These are phyloP conservation scores for Silvanus unidentatus DNA, from an alignment of 2,888 invertebrate genomes.

Conservation along the genomic window DNA sequence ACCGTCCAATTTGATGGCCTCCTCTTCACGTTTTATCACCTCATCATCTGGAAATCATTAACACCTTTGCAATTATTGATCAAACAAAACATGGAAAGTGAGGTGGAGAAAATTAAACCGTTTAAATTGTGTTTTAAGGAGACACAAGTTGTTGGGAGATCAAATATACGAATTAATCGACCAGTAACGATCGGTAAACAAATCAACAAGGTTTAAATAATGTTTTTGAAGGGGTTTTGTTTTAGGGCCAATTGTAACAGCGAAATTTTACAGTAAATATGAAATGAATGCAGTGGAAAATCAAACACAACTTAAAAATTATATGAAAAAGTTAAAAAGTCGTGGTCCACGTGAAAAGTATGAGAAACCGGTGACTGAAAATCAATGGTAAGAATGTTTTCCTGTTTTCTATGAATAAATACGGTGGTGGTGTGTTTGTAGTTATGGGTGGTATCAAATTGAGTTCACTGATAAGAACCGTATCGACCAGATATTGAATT, in stretches of 20 bases:
- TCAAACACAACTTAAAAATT: slow-evolving; percentile 26
- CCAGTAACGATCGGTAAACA: slow-evolving; percentile 2
- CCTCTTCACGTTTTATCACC: slow-evolving; percentile 85
- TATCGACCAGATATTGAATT: slow-evolving; percentile 41
- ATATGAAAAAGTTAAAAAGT: slow-evolving; percentile 26
- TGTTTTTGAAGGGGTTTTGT: too few species aligned
- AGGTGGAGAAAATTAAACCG: slow-evolving; percentile 25
- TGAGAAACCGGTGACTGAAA: slow-evolving; percentile 39
- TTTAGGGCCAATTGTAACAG: slow-evolving; percentile 35
- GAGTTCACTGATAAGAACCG: slow-evolving; percentile 25
- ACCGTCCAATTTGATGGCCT: slow-evolving; percentile 93
- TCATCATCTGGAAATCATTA: slow-evolving; percentile 69
- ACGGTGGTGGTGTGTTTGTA: slow-evolving; percentile 16
- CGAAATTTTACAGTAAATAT: slow-evolving; percentile 37
- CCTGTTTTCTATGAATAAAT: neutral
- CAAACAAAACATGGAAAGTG: slow-evolving; percentile 1
- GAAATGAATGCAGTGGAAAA: slow-evolving; percentile 20
- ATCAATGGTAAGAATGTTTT: slow-evolving; percentile 35
- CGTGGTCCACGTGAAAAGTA: slow-evolving; percentile 36
- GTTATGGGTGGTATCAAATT: slow-evolving; percentile 47
- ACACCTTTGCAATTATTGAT: too few species aligned
- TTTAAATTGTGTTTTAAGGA: slow-evolving; percentile 39
- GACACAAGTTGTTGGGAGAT: slow-evolving; percentile 29
- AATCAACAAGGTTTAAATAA: too few species aligned
- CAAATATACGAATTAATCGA: slow-evolving; percentile 29